Percentiles rank a stretch among this genome's conserved stretches.
These are phyloP conservation scores for Neodontobutis hainanensis DNA, from an alignment of 2,113 vertebrate genomes.

Conservation along the genomic window DNA sequence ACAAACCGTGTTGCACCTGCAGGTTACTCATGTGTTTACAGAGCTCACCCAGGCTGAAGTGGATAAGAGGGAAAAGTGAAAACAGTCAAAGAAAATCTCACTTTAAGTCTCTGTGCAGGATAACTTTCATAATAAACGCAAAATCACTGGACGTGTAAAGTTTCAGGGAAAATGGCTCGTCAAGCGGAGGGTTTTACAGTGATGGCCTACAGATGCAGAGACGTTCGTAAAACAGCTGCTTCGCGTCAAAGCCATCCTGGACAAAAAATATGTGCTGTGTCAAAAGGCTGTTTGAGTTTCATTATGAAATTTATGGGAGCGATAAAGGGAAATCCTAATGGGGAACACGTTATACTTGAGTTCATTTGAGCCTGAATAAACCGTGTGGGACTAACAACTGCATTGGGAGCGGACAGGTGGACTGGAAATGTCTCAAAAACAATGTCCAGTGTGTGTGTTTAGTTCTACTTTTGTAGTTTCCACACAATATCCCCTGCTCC, in stretches of 20 bases:
- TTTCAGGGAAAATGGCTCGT: conserved; percentile 30
- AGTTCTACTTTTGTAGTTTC: conserved; percentile 35
- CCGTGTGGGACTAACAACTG: conserved; percentile 40
- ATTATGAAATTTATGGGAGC: conserved; percentile 59
- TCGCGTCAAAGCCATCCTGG: conserved; percentile 42
- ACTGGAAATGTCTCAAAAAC: conserved; percentile 30
- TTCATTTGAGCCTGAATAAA: conserved; percentile 25
- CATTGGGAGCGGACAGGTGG: conserved; percentile 39
- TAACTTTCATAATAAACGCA: conserved; percentile 9
- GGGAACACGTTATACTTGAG: conserved; percentile 37
- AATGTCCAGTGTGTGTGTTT: conserved; percentile 9
- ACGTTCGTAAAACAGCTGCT: conserved; percentile 60
- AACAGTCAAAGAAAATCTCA: conserved; percentile 23
- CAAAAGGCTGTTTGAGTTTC: conserved; percentile 57
- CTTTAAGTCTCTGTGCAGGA: conserved; percentile 2
- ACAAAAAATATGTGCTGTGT: conserved; percentile 56
- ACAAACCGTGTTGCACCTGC: conserved; percentile 1
- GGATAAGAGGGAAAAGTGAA: conserved; percentile 5
- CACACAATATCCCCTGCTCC: conserved; percentile 15
- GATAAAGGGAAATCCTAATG: conserved; percentile 63
- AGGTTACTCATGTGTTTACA: conserved; percentile 3
- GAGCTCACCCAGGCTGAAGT: conserved; percentile 6
- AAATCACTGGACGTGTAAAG: conserved; percentile 21
- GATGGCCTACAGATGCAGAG: conserved; percentile 36
- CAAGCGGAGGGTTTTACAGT: conserved; percentile 34